Percentiles rank a stretch among this genome's conserved stretches.
Evolutionary conservation across 2,888 invertebrate species (phyloP).

Genomic region (Coleophora flavipennella): DNA sequence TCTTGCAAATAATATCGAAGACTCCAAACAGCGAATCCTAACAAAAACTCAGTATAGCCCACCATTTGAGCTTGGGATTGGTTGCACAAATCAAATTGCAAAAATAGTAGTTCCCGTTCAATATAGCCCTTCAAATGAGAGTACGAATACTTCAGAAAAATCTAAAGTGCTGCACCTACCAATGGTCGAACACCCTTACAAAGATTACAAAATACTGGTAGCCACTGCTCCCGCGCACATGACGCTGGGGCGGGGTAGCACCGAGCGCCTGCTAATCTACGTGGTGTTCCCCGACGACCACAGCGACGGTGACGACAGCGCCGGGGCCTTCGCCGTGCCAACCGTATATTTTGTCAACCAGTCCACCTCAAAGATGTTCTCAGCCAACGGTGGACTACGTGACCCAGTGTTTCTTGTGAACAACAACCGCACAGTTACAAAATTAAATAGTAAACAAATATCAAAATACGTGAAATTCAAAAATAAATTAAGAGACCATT

Average conservation of each 20-base stretch:
- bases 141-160: no score
- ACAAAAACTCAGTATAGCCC: no score
- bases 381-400: conserved; percentile 19
- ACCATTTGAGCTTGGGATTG: no score
- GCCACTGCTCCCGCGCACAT: conserved; percentile 47
- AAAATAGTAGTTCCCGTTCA: no score
- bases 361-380: conserved; percentile 13
- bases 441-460: conserved; percentile 46
- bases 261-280: not conserved
- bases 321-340: conserved; percentile 24
- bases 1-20: no score
- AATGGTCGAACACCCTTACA: conserved; percentile 32
- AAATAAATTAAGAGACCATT: conserved; percentile 34
- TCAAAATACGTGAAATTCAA: conserved; percentile 44
- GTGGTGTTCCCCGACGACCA: not conserved
- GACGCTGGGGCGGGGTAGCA: conserved; percentile 19
- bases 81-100: no score
- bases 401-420: conserved; percentile 47
- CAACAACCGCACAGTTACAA: conserved; percentile 52
- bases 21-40: no score
- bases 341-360: conserved; percentile 46
- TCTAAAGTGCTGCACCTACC: conserved; percentile 36
- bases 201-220: conserved; percentile 48
- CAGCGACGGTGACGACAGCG: not conserved
- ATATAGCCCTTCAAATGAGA: no score